Conservation (phyloP, 2,113 vertebrate species). For the Gnathonemus longibarbis region DNA sequence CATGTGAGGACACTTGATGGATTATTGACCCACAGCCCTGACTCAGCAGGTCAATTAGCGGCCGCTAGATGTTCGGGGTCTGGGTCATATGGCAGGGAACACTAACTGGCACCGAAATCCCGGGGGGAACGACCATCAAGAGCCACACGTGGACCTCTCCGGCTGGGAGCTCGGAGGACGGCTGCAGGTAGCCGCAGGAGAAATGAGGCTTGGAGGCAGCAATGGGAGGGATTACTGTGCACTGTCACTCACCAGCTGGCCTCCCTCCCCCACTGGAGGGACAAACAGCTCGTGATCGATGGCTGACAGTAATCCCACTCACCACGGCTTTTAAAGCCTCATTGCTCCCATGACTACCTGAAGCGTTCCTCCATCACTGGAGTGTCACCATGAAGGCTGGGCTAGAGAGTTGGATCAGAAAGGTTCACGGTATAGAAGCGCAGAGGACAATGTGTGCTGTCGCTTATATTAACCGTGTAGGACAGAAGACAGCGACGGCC, state of each 20-base stretch:
- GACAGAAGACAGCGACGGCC: neutral
- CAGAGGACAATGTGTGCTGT: neutral
- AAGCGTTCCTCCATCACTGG: neutral
- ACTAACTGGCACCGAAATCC: neutral
- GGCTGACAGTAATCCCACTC: neutral
- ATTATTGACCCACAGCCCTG: neutral
- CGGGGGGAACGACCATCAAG: neutral
- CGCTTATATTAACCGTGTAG: neutral
- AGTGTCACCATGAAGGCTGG: neutral
- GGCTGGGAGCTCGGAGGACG: neutral
- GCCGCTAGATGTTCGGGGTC: neutral
- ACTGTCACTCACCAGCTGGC: neutral
- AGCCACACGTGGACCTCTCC: neutral
- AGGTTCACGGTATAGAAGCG: neutral
- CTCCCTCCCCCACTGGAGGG: neutral
- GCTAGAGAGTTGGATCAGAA: neutral
- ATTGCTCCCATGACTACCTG: neutral
- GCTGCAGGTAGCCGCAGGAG: neutral
- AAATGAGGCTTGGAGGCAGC: neutral
- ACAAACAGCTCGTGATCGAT: neutral
- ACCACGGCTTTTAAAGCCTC: constrained; percentile 2
- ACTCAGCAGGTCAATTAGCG: neutral
- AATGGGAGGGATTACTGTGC: neutral
- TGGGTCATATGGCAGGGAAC: neutral
- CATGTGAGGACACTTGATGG: constrained; percentile 6